phyloP scores from a whole-genome alignment of 2,888 invertebrate genomes.

The Drosophila limbata region DNA sequence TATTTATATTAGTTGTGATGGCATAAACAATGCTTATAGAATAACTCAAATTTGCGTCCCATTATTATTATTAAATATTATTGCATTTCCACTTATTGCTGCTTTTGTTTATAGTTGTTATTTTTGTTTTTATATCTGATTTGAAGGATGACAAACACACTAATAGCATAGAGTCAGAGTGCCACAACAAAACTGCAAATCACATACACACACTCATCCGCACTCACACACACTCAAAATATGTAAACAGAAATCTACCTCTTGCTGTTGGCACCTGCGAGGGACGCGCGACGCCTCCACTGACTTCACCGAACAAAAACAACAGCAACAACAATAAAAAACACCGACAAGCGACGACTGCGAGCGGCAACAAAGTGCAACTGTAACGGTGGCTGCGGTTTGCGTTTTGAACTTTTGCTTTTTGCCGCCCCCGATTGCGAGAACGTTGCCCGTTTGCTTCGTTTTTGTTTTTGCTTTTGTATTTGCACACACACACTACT shows the following conservation, averaged over 20 bases:
- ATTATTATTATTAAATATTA: conserved; percentile 67
- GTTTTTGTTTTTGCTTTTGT: conserved; percentile 47
- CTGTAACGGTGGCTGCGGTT: conserved; percentile 40
- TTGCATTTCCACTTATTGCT: conserved; percentile 25
- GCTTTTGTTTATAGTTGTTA: conserved; percentile 7
- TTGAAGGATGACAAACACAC: conserved; percentile 36
- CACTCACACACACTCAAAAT: conserved; percentile 16
- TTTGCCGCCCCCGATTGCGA: conserved; percentile 46
- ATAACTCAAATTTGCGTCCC: conserved; percentile 31
- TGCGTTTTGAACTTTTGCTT: conserved; percentile 61
- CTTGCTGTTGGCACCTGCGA: conserved; percentile 59
- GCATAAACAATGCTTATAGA: conserved; percentile 70
- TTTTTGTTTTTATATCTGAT: conserved; percentile 24
- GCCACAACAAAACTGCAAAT: conserved; percentile 33
- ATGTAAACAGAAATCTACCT: conserved; percentile 65
- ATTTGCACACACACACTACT: conserved; percentile 49
- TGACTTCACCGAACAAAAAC: conserved; percentile 32
- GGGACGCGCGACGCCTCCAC: conserved; percentile 46
- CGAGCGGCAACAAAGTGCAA: conserved; percentile 52
- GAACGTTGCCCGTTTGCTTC: conserved; percentile 49
- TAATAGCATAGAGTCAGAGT: conserved; percentile 25
- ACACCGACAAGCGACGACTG: conserved; percentile 39
- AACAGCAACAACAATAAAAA: conserved; percentile 38
- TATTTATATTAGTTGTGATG: conserved; percentile 54
- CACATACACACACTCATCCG: conserved; percentile 12